A percentile compares a stretch with the other conserved stretches of the same genome.
Conservation (phyloP, 2,113 vertebrate species). For the Panthera leo region DNA sequence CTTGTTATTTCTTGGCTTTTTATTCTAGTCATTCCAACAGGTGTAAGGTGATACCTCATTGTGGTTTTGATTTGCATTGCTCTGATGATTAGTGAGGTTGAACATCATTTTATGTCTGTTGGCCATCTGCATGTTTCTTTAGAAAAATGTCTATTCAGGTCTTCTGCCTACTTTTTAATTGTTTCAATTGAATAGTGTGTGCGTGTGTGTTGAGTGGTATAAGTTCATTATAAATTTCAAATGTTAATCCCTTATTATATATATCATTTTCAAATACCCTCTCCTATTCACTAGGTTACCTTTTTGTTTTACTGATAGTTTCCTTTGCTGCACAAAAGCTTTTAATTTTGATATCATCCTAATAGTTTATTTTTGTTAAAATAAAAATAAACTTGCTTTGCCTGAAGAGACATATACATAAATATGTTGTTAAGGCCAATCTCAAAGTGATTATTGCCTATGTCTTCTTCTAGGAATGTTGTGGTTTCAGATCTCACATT, state of each 20-base stretch:
- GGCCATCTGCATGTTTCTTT: background rate
- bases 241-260: background rate
- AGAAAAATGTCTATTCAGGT: background rate
- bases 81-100: background rate
- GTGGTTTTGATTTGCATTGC: background rate
- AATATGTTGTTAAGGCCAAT: background rate
- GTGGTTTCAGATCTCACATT: background rate
- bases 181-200: no score
- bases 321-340: background rate
- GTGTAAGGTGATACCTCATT: background rate
- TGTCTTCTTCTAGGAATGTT: background rate
- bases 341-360: background rate
- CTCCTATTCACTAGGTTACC: background rate
- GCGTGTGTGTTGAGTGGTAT: background rate
- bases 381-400: background rate
- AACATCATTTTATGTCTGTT: background rate
- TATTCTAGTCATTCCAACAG: background rate
- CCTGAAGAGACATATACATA: background rate
- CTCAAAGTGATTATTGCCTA: background rate
- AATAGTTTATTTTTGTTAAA: background rate
- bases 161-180: background rate
- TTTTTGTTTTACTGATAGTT: background rate
- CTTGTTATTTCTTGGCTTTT: background rate
- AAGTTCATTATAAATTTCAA: background rate
- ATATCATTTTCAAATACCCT: background rate